These are phyloP conservation scores for Loris lydekkerianus DNA, from an alignment of 2,797 vertebrate genomes.

Conservation along the genomic window DNA sequence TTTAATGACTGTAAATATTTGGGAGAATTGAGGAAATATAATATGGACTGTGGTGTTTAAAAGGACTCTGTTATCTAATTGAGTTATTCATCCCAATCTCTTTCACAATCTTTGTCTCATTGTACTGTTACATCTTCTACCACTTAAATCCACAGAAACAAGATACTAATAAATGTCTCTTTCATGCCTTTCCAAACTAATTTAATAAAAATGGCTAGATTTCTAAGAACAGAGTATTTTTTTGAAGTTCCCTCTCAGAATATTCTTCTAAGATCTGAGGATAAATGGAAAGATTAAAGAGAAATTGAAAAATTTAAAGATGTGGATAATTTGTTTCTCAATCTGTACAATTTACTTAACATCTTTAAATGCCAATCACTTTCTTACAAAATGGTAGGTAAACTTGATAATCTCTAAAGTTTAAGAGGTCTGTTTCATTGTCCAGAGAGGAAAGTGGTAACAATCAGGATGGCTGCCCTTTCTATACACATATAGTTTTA, in stretches of 20 bases:
- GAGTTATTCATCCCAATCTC: constrained; percentile 35
- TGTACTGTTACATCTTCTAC: background rate
- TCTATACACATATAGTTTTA: background rate
- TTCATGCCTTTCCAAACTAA: constrained; percentile 60
- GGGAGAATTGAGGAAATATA: background rate
- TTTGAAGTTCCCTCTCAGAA: constrained; percentile 10
- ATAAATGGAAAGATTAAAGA: constrained; percentile 26
- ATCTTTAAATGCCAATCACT: background rate
- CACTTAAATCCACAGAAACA: constrained; percentile 52
- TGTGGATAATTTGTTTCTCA: constrained; percentile 8
- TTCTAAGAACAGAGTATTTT: constrained; percentile 69
- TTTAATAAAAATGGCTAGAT: constrained; percentile 64
- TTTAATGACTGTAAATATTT: constrained; percentile 20
- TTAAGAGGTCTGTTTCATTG: background rate
- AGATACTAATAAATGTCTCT: constrained; percentile 53
- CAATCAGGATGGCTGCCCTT: background rate
- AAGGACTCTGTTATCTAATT: constrained; percentile 18
- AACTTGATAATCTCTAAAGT: constrained; percentile 15
- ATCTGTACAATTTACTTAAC: constrained; percentile 14
- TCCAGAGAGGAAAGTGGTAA: background rate
- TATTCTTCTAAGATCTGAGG: constrained; percentile 45
- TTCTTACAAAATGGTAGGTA: constrained; percentile 1
- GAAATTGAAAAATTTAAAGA: constrained; percentile 13
- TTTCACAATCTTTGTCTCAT: constrained; percentile 55
- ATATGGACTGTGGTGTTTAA: background rate